These are phyloP conservation scores for Pecten maximus DNA, from an alignment of 2,888 invertebrate genomes.

Conservation along the genomic window DNA sequence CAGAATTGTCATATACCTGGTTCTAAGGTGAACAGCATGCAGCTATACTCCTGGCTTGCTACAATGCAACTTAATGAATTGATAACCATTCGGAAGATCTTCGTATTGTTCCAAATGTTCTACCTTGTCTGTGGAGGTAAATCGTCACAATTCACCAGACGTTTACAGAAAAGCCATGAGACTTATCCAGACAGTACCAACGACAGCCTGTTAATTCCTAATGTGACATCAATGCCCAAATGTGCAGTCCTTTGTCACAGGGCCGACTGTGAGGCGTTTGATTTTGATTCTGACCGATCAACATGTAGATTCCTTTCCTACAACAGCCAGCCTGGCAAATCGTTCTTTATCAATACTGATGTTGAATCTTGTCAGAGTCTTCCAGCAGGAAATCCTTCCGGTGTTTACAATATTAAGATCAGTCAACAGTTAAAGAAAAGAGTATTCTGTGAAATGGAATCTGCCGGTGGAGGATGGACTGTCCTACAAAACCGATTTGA, in stretches of 20 bases:
- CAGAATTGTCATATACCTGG: too few species aligned
- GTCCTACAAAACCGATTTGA: slow-evolving; percentile 91
- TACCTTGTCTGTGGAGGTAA: neutral
- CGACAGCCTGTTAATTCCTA: neutral
- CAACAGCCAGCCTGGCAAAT: neutral
- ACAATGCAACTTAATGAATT: neutral
- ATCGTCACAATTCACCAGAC: neutral
- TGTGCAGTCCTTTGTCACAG: neutral
- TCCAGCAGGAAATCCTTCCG: slow-evolving; percentile 84
- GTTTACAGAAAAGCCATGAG: neutral
- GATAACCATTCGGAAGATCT: neutral
- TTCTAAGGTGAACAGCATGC: too few species aligned
- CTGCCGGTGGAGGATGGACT: slow-evolving; percentile 86
- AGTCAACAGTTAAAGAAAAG: slow-evolving; percentile 86
- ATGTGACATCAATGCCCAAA: neutral
- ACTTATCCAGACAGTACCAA: neutral
- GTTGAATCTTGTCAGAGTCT: neutral
- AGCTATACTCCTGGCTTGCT: neutral
- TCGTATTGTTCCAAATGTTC: neutral
- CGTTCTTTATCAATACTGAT: neutral
- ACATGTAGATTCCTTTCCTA: neutral
- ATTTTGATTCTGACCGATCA: neutral
- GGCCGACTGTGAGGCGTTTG: neutral
- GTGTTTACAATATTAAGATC: slow-evolving; percentile 89
- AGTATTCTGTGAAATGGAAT: slow-evolving; percentile 87